Evolutionary conservation across 2,113 vertebrate species (phyloP).

Genomic region (Lonchura striata): DNA sequence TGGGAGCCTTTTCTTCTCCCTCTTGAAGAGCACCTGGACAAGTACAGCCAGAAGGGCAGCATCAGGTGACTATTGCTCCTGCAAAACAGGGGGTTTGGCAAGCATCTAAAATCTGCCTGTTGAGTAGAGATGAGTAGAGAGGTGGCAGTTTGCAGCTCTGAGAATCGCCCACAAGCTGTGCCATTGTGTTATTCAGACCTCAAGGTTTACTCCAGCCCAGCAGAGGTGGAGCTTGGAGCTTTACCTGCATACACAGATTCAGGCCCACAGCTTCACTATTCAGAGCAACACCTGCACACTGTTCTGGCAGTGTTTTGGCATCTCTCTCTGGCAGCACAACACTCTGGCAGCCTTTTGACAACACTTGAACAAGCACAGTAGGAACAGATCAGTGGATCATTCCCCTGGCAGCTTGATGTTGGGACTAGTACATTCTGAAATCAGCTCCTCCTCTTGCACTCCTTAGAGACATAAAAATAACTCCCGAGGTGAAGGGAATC

Average conservation of each 20-base stretch:
- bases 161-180: background rate
- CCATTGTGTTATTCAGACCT: background rate
- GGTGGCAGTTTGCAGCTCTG: background rate
- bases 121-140: background rate
- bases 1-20: background rate
- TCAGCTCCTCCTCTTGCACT: background rate
- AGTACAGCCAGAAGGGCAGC: background rate
- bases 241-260: background rate
- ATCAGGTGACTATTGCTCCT: background rate
- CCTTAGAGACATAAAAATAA: background rate
- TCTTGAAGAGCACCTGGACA: background rate
- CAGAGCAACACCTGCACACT: background rate
- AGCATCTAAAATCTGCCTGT: background rate
- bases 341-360: background rate
- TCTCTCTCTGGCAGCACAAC: background rate
- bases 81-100: background rate
- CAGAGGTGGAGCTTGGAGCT: background rate
- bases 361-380: background rate
- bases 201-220: background rate
- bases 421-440: background rate
- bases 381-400: background rate
- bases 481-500: background rate
- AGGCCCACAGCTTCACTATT: background rate
- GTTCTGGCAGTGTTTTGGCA: background rate
- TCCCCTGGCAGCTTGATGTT: background rate